Evolutionary conservation across 2,888 invertebrate genomes (phyloP), one percentile per base, ranked within the genome.

Genomic region (Galeruca laticollis): DNA sequence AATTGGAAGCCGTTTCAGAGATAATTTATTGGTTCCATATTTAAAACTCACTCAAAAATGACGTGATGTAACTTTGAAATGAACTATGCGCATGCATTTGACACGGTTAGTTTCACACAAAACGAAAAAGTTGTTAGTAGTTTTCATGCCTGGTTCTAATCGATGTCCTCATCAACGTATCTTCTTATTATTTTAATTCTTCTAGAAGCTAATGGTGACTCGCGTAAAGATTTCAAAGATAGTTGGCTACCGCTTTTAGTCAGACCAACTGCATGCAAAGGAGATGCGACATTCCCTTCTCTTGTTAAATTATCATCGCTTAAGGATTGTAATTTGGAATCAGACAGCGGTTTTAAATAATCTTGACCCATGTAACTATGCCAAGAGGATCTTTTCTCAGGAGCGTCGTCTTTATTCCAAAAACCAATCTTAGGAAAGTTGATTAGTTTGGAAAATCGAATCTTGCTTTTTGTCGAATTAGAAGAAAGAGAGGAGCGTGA

Each of bases 361-460:
- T 62, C 63, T 9, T 64, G 57, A 35, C 69, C 61, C 20, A 72
- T 21, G 37, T 57, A 72, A 35, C 78, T 78, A 65, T 81, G 80
- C 82, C 82, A 83, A 35, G 82, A 82, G 13, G 78, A 75, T 31
- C 82, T 75, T 65, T 66, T 68, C 64, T 70, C 20, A 52, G 43
- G 51, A 63, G 69, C 51, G 85, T 87, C 87, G 72, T 78, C 82
- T 83, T 87, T 88, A 75, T 87, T 84, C 88, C 89, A 89, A 82
- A 89, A 88, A 47, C 86, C 87, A 70, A 90, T 83, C 84, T 87
- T 86, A 8, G 89, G 89, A 62, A 90, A 80, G 71, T 88, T 88
- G 69, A 89, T 85, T 69, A 89, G 75, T 72, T 82, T 82, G 51
- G 79, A 70, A 35, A 73, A 37, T 15, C 71, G 66, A 37, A 64